These are phyloP conservation scores for Gambusia affinis DNA, from an alignment of 2,113 vertebrate genomes.

Conservation along the genomic window DNA sequence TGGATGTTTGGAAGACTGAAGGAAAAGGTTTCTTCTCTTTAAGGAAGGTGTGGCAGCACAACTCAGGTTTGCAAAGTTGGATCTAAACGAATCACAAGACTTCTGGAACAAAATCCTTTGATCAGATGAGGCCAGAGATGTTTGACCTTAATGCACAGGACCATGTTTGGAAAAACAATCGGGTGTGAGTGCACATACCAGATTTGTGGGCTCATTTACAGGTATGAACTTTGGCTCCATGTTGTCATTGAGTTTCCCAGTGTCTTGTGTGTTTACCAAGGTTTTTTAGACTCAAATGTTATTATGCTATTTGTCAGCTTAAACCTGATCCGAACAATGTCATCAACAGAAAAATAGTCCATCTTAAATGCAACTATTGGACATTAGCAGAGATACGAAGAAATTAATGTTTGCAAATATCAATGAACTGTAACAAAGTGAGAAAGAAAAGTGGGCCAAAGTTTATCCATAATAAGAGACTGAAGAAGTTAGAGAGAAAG, in stretches of 20 bases:
- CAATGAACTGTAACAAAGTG: no score
- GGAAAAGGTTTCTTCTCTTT: no score
- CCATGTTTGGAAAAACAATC: neutral
- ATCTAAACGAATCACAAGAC: no score
- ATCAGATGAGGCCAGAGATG: neutral
- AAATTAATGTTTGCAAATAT: no score
- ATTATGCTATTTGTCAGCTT: neutral
- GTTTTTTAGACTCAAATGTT: neutral
- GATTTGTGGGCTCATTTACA: neutral
- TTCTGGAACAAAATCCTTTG: no score
- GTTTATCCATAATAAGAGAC: no score
- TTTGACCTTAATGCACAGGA: neutral
- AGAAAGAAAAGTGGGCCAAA: no score
- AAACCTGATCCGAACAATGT: neutral
- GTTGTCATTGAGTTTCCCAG: neutral
- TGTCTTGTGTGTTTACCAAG: neutral
- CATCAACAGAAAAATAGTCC: neutral
- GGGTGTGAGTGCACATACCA: neutral
- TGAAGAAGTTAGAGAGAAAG: no score
- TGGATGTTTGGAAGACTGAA: no score
- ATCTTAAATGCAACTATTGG: neutral
- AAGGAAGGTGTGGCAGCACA: no score
- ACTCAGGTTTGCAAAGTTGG: no score
- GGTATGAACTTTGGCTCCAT: neutral
- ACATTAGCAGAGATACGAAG: no score